Conservation (phyloP, 2,888 invertebrate species). For the Drosophila pseudotalamancana region DNA sequence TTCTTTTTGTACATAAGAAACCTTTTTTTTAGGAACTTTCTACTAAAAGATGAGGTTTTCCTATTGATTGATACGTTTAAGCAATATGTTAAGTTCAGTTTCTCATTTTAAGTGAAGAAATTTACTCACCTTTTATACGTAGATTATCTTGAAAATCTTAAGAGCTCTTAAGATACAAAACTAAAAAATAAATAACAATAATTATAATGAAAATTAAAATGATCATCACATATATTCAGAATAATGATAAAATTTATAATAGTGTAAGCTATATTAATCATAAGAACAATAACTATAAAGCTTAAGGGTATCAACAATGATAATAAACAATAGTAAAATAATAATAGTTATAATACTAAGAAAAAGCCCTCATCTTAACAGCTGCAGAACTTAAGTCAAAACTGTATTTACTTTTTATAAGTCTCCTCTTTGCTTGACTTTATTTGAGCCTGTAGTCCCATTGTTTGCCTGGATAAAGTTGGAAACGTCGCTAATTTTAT, state of each 20-base stretch:
- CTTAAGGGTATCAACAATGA: too few relatives aligned
- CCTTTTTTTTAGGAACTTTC: constrained; percentile 7
- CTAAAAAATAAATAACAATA: too few relatives aligned
- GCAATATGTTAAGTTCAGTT: constrained; percentile 7
- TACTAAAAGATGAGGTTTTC: not conserved
- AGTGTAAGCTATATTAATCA: too few relatives aligned
- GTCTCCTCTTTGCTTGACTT: constrained; percentile 19
- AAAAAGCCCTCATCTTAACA: not conserved
- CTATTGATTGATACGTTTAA: constrained; percentile 22
- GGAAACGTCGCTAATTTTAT: constrained; percentile 70
- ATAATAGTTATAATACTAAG: not conserved
- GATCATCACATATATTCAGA: too few relatives aligned
- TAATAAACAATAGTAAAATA: not conserved
- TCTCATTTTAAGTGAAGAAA: too few relatives aligned
- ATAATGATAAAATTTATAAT: too few relatives aligned
- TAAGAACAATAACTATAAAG: too few relatives aligned
- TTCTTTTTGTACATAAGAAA: not conserved
- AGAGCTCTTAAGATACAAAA: too few relatives aligned
- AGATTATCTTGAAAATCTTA: too few relatives aligned
- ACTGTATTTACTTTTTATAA: constrained; percentile 29
- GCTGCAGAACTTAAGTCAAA: not conserved
- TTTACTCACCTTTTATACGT: too few relatives aligned
- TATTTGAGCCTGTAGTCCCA: constrained; percentile 5
- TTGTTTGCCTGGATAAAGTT: constrained; percentile 45
- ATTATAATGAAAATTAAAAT: too few relatives aligned